Evolutionary conservation across 2,113 vertebrate genomes (phyloP).

Genomic region (Reinhardtius hippoglossoides): DNA sequence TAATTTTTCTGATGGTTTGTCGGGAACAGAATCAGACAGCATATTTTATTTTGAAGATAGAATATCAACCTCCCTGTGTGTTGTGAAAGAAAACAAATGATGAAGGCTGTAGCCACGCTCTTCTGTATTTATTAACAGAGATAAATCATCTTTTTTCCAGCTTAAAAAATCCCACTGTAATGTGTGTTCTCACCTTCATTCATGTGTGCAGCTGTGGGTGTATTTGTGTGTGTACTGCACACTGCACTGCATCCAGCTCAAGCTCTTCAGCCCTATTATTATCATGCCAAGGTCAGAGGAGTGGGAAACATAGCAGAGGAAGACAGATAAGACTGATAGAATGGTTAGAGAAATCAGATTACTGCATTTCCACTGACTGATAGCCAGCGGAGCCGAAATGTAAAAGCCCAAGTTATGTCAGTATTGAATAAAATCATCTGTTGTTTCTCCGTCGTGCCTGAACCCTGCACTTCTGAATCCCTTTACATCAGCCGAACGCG

Average conservation of each 20-base stretch:
- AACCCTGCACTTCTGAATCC: neutral
- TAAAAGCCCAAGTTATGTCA: neutral
- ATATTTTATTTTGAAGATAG: neutral
- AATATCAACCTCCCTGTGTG: neutral
- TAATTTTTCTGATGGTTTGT: no score
- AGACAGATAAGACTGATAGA: slow-evolving; percentile 48
- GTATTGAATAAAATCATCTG: slow-evolving; percentile 5
- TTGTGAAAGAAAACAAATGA: neutral
- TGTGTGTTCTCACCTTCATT: slow-evolving; percentile 29
- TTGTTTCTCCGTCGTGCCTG: neutral
- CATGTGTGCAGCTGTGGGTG: slow-evolving; percentile 41
- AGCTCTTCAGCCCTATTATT: slow-evolving; percentile 57
- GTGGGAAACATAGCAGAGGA: slow-evolving; percentile 57
- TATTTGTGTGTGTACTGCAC: slow-evolving; percentile 32
- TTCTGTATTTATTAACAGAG: slow-evolving; percentile 16
- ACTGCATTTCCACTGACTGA: slow-evolving; percentile 50
- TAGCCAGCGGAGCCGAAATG: slow-evolving; percentile 16
- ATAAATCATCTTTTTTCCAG: slow-evolving; percentile 24
- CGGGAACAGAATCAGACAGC: neutral
- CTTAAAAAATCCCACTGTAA: neutral
- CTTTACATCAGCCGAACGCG: slow-evolving; percentile 6
- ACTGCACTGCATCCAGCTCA: slow-evolving; percentile 30
- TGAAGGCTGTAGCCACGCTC: slow-evolving; percentile 3
- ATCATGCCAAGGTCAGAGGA: slow-evolving; percentile 62
- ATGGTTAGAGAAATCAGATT: slow-evolving; percentile 34